Conservation (phyloP, 2,113 vertebrate genomes). For the Ramphastos sulfuratus region DNA sequence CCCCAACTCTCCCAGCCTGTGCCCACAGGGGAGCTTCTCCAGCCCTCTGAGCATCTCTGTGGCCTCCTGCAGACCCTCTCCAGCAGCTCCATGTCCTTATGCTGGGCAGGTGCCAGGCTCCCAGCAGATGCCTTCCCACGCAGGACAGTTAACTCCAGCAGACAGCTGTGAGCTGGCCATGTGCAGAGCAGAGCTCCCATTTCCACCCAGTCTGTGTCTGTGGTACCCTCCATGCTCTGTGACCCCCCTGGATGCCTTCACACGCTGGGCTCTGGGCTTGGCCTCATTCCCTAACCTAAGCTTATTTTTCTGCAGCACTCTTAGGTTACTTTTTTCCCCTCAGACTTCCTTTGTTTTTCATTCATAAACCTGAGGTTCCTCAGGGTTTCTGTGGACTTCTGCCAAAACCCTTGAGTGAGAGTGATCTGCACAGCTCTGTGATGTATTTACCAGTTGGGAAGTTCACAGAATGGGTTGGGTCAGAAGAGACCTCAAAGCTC, state of each 20-base stretch:
- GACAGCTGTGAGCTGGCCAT: not conserved
- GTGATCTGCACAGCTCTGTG: not conserved
- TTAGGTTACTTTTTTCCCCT: not conserved
- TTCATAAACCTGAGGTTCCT: not conserved
- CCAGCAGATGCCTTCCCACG: rapidly evolving
- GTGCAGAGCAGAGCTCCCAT: no score
- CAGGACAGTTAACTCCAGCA: not conserved
- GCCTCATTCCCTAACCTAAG: not conserved
- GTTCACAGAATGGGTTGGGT: no score
- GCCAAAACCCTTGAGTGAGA: not conserved
- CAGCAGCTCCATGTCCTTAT: no score
- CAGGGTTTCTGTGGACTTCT: not conserved
- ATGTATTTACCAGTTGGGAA: not conserved
- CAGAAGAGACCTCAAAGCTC: no score
- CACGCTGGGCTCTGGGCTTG: not conserved
- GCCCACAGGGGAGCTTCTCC: no score
- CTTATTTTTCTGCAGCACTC: not conserved
- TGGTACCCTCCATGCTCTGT: rapidly evolving
- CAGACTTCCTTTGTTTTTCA: not conserved
- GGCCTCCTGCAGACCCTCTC: no score
- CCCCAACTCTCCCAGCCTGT: no score
- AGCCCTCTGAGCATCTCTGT: no score
- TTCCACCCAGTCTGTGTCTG: not conserved
- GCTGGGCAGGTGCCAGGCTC: not conserved
- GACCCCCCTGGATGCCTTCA: not conserved